Evolutionary conservation across 2,113 vertebrate species (phyloP).

Genomic region (Struthidea cinerea): DNA sequence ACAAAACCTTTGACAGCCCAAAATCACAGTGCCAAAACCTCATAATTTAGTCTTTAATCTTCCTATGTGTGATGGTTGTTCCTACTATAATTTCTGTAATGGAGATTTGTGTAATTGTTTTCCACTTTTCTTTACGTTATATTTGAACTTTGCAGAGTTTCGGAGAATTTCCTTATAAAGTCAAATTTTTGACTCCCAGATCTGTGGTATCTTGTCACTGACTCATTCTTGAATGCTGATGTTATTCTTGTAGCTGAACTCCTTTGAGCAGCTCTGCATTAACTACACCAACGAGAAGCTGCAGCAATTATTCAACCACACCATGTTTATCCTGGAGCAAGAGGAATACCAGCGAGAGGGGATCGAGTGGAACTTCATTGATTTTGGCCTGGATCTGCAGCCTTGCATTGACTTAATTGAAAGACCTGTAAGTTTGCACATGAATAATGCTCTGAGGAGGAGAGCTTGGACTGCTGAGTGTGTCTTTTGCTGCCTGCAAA

Average conservation of each 20-base stretch:
- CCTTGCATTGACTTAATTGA: conserved; percentile 97
- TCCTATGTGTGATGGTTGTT: background rate
- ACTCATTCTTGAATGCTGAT: background rate
- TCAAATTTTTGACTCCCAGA: background rate
- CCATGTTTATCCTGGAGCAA: conserved; percentile 99
- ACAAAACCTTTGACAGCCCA: background rate
- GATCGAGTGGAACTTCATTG: conserved; percentile 99
- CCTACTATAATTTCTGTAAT: background rate
- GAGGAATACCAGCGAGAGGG: conserved; percentile 98
- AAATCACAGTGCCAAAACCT: background rate
- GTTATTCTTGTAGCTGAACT: conserved; percentile 82
- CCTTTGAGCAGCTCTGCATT: conserved; percentile 98
- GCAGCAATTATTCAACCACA: conserved; percentile 99
- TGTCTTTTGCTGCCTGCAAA: background rate
- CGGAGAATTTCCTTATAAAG: background rate
- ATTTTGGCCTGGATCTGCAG: conserved; percentile 95
- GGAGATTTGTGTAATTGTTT: background rate
- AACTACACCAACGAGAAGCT: conserved; percentile 99
- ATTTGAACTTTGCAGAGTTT: background rate
- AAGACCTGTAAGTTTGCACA: conserved; percentile 81
- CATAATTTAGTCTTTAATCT: background rate
- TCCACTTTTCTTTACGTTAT: rapidly evolving
- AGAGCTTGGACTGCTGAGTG: background rate
- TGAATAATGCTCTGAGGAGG: background rate
- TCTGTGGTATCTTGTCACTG: background rate